phyloP scores from a whole-genome alignment of 2,113 vertebrate genomes.

The Hippoglossus stenolepis region DNA sequence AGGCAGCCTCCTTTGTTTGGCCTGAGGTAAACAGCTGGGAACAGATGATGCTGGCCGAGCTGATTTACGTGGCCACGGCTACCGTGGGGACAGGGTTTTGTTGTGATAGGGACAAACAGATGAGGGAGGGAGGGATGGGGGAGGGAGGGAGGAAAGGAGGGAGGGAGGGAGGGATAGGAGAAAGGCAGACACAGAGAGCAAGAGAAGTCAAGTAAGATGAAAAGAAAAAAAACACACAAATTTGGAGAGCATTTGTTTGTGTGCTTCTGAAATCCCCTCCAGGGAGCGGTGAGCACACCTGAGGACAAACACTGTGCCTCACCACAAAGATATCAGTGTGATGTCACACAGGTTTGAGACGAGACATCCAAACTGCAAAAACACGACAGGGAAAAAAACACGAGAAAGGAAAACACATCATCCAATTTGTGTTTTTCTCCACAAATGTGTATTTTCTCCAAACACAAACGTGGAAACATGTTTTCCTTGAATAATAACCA shows the following conservation, averaged over 20 bases:
- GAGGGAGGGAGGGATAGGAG: conserved; percentile 4
- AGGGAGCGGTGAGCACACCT: conserved; percentile 28
- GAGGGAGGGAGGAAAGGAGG: conserved; percentile 18
- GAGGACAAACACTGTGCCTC: conserved; percentile 21
- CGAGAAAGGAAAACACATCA: not conserved
- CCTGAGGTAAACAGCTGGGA: conserved; percentile 81
- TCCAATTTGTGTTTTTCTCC: not conserved
- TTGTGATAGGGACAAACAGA: conserved; percentile 66
- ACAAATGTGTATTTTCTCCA: not conserved
- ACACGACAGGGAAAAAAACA: not conserved
- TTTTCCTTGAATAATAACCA: conserved; percentile 1
- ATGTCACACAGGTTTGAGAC: not conserved
- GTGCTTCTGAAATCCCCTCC: conserved; percentile 19
- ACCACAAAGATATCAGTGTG: conserved; percentile 15
- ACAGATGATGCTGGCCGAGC: conserved; percentile 74
- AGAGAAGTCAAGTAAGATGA: conserved; percentile 40
- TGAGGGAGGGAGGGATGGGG: conserved; percentile 12
- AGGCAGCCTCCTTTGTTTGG: conserved; percentile 82
- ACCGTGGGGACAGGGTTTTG: conserved; percentile 67
- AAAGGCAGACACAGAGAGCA: conserved; percentile 21
- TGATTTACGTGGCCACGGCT: conserved; percentile 75
- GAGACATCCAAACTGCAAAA: not conserved
- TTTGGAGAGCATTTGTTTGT: conserved; percentile 30
- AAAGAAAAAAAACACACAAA: not conserved
- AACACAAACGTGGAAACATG: conserved; percentile 3